Evolutionary conservation across 2,797 vertebrate genomes (phyloP).

Genomic region (Echeneis naucrates): DNA sequence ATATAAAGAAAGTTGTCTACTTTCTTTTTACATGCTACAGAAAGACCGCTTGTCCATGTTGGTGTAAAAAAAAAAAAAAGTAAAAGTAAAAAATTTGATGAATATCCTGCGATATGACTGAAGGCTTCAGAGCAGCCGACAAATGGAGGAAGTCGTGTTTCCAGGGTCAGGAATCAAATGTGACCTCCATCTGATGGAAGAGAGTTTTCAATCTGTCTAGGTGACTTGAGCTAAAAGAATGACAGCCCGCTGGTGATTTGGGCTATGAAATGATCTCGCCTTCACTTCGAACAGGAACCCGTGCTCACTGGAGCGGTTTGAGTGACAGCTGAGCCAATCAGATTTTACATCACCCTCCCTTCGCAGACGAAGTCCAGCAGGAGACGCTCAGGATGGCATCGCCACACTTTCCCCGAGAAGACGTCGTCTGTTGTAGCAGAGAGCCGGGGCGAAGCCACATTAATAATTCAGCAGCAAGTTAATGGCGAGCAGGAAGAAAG

Average conservation of each 20-base stretch:
- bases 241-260: background rate
- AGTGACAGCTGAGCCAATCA: conserved; percentile 29
- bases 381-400: conserved; percentile 28
- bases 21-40: no score
- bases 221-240: background rate
- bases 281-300: background rate
- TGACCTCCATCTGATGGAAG: conserved; percentile 1
- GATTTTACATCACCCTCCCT: conserved; percentile 5
- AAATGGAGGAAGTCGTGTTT: background rate
- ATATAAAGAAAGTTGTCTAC: no score
- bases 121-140: background rate
- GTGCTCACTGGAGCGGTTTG: background rate
- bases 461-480: conserved; percentile 71
- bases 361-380: conserved; percentile 15
- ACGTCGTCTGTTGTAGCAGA: conserved; percentile 36
- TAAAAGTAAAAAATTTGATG: no score
- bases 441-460: conserved; percentile 34
- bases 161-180: background rate
- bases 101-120: background rate
- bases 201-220: background rate
- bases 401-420: conserved; percentile 26
- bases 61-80: no score
- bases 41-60: no score
- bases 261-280: background rate
- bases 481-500: conserved; percentile 63